Base-by-base conservation (phyloP, 1,140 invertebrate species). In the Bombus balteatus region DNA sequence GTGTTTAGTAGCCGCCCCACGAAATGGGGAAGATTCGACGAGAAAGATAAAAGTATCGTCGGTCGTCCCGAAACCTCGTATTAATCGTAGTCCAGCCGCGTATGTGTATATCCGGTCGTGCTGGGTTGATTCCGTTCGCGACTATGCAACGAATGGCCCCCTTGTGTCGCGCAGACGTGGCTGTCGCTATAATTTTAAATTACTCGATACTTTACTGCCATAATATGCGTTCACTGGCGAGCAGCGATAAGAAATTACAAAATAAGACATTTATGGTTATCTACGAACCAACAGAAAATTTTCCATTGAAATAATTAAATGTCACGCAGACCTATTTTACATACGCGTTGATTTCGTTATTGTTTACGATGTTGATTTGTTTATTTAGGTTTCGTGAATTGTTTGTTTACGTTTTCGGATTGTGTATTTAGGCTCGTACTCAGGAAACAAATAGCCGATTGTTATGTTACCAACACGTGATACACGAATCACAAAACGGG, bases 31-130 rank as follows among this genome's bases (percentile, higher is more conserved):
- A 72, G 77, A 72, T 85, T 62, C 76, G 25, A 79, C 37, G 74
- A 37, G 47, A 28, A 28, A 76, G 77, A 74, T 85, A 74, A 84
- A 62, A 81, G 68, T 83, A 59, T 77, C 39, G 43, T 82, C 85
- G 81, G 34, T 25, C 68, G 70, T 41, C 76, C 25, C 84, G 25
- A 66, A 66, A 68, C 65, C 28, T 13, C 53, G 59, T 57, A 75
- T 70, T 83, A 77, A 77, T 81, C 47, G 43, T 28, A 39, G 25
- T 15, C 25, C 8, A 8, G 9, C 13, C 39, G 10, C 25, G 72
- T 34, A 12, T 18, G 15, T 13, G 28, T 34, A 15, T 47, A 79
- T 79, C 62, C 59, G 77, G n/a, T 78, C 57, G 5, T 53, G 47
- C 15, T 25, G 25, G 71, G 0, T 74, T 10, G 8, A 39, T 53